A percentile compares a stretch with the other conserved stretches of the same genome.
These are phyloP conservation scores for Urocyon cinereoargenteus DNA, from an alignment of 2,797 vertebrate genomes.

Conservation along the genomic window DNA sequence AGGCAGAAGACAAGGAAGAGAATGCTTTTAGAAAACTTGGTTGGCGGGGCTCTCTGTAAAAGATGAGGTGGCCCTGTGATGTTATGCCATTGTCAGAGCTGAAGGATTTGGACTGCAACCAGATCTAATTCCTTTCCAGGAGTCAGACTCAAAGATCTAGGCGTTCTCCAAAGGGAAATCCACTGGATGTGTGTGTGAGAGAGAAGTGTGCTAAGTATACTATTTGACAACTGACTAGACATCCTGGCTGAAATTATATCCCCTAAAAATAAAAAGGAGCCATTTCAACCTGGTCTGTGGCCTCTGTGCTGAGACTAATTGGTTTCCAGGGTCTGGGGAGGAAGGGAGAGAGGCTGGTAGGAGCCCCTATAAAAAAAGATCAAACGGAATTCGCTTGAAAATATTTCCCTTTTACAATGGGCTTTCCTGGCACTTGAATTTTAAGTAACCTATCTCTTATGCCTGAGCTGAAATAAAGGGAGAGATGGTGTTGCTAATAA, in stretches of 20 bases:
- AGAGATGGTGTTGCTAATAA: not conserved
- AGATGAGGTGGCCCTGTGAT: conserved; percentile 73
- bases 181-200: conserved; percentile 1
- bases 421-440: conserved; percentile 73
- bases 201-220: conserved; percentile 66
- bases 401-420: conserved; percentile 77
- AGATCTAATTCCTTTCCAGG: conserved; percentile 81
- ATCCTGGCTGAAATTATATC: conserved; percentile 72
- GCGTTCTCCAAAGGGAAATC: conserved; percentile 70
- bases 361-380: conserved; percentile 66
- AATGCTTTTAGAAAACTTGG: conserved; percentile 66
- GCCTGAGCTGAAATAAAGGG: conserved; percentile 52
- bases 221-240: conserved; percentile 73
- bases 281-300: conserved; percentile 66
- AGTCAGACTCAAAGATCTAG: conserved; percentile 76
- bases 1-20: not conserved
- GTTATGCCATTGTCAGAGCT: conserved; percentile 73
- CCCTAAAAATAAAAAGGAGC: conserved; percentile 55
- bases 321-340: conserved; percentile 77
- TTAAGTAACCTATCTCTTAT: conserved; percentile 66
- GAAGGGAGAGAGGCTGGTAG: conserved; percentile 68
- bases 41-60: conserved; percentile 40
- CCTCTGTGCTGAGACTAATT: conserved; percentile 77
- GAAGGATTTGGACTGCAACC: conserved; percentile 52
- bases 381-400: conserved; percentile 77